A percentile compares a stretch with the other conserved stretches of the same genome.
Evolutionary conservation across 1,140 invertebrate genomes (phyloP).

Genomic region (Bombyx mori): ASM3026992v2 NC_085113.1:5285001-5285500

Average conservation of each 20-base stretch:
- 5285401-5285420: no score
- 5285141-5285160: constrained; percentile 56
- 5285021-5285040: constrained; percentile 39
- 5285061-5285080: constrained; percentile 60
- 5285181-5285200: constrained; percentile 18
- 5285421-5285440: no score
- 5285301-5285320: constrained; percentile 47
- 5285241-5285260: constrained; percentile 56
- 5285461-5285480: no score
- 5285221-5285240: constrained; percentile 29
- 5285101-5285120: constrained; percentile 35
- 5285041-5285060: constrained; percentile 20
- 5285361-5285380: no score
- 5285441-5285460: no score
- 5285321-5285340: constrained; percentile 39
- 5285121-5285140: constrained; percentile 55
- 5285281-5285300: constrained; percentile 52
- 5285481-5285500: no score
- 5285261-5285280: constrained; percentile 49
- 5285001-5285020: constrained; percentile 61
- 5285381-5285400: no score
- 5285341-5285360: not conserved
- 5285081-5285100: constrained; percentile 64
- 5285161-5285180: constrained; percentile 55
- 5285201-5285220: constrained; percentile 2